These are phyloP conservation scores for Archocentrus centrarchus DNA, from an alignment of 2,113 vertebrate species.

Conservation along the genomic window DNA sequence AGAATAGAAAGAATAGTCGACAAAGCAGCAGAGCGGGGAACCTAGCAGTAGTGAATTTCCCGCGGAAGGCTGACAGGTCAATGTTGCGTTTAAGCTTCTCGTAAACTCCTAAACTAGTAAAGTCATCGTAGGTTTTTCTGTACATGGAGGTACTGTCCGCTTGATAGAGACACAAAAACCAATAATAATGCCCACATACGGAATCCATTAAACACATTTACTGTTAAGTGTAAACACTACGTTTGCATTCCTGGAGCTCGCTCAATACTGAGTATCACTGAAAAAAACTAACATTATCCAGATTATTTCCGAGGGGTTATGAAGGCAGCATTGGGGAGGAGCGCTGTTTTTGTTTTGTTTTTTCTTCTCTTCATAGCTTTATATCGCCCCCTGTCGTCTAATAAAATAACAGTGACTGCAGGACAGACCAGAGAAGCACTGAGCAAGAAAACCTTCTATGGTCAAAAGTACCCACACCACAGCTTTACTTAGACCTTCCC, in stretches of 20 bases:
- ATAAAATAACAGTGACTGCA: background rate
- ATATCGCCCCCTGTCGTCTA: constrained; percentile 44
- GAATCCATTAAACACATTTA: background rate
- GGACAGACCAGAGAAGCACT: background rate
- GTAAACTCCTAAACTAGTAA: background rate
- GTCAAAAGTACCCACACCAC: background rate
- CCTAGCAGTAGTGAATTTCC: constrained; percentile 48
- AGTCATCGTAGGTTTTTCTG: background rate
- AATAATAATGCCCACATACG: background rate
- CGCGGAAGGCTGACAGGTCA: constrained; percentile 26
- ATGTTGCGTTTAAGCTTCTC: background rate
- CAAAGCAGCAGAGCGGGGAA: background rate
- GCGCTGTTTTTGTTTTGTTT: too few species aligned
- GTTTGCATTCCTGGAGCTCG: background rate
- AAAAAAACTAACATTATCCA: rapidly evolving
- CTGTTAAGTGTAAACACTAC: background rate
- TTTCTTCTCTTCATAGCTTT: background rate
- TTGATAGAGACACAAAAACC: background rate
- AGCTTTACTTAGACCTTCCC: background rate
- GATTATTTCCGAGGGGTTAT: rapidly evolving
- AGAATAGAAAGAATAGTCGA: background rate
- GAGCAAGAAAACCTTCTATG: background rate
- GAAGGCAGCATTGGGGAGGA: constrained; percentile 35
- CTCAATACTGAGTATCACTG: background rate
- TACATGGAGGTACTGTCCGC: background rate